A percentile compares a stretch with the other conserved stretches of the same genome.
These are phyloP conservation scores for Hesperia comma DNA, from an alignment of 2,888 invertebrate genomes.

Conservation along the genomic window DNA sequence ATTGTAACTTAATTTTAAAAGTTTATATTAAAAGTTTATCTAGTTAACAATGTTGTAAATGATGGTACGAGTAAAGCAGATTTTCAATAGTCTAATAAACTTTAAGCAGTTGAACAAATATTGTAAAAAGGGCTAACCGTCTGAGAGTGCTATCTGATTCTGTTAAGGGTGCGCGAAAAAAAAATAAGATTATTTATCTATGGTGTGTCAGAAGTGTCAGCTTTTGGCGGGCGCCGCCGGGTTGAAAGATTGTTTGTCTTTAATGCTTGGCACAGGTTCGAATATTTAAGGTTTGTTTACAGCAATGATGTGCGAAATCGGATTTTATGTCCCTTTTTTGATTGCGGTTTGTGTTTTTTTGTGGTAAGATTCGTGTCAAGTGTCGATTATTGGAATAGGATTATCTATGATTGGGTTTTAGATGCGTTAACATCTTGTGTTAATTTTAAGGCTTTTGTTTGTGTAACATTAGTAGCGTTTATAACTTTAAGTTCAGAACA, in stretches of 20 bases:
- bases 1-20: no score
- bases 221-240: constrained; percentile 73
- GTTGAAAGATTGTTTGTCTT: constrained; percentile 57
- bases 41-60: no score
- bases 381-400: neutral
- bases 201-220: constrained; percentile 50
- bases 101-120: constrained; percentile 26
- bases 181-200: constrained; percentile 52
- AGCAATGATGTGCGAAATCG: constrained; percentile 57
- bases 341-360: constrained; percentile 12
- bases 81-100: constrained; percentile 25
- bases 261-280: constrained; percentile 53
- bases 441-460: neutral
- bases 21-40: no score
- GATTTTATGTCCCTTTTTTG: constrained; percentile 36
- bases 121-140: constrained; percentile 35
- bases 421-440: neutral
- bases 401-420: neutral
- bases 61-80: no score
- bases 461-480: no score
- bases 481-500: no score
- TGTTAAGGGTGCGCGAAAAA: constrained; percentile 75
- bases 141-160: constrained; percentile 62
- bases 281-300: constrained; percentile 59
- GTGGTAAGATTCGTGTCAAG: neutral